Conservation (phyloP, 2,888 invertebrate species). For the Tuberolachnus salignus region DNA sequence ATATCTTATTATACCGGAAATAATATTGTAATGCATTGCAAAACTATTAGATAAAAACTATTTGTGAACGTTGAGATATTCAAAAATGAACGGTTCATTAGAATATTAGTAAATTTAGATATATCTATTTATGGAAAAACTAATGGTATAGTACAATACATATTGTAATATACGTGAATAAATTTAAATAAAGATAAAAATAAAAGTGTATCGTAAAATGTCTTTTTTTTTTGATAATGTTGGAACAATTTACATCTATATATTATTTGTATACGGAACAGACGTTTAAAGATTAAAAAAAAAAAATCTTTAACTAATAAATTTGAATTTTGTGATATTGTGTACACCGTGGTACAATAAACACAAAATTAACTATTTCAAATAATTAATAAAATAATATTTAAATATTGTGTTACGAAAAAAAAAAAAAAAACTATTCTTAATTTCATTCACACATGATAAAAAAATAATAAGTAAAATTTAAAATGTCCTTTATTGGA, state of each 20-base stretch:
- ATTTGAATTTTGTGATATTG: neutral
- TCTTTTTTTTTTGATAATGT: neutral
- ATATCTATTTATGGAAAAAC: too few species aligned
- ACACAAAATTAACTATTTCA: neutral
- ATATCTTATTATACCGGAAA: neutral
- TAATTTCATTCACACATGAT: slow-evolving; percentile 11
- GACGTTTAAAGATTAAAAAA: neutral
- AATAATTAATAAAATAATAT: neutral
- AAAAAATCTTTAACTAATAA: neutral
- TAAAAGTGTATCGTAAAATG: neutral
- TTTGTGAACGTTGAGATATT: neutral
- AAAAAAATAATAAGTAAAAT: slow-evolving; percentile 22
- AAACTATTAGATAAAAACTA: neutral
- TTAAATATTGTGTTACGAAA: neutral
- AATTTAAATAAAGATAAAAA: neutral
- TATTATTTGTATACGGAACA: too few species aligned
- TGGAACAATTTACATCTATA: slow-evolving; percentile 9
- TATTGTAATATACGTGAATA: neutral
- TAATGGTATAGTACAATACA: too few species aligned
- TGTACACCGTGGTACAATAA: neutral
- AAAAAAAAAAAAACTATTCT: slow-evolving; percentile 6
- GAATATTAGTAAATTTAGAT: neutral
- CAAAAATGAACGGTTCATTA: slow-evolving; percentile 1
- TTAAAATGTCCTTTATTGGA: slow-evolving; percentile 1
- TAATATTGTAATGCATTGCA: slow-evolving; percentile 6